phyloP scores from a whole-genome alignment of 2,113 vertebrate species.

The Podilymbus podiceps region DNA sequence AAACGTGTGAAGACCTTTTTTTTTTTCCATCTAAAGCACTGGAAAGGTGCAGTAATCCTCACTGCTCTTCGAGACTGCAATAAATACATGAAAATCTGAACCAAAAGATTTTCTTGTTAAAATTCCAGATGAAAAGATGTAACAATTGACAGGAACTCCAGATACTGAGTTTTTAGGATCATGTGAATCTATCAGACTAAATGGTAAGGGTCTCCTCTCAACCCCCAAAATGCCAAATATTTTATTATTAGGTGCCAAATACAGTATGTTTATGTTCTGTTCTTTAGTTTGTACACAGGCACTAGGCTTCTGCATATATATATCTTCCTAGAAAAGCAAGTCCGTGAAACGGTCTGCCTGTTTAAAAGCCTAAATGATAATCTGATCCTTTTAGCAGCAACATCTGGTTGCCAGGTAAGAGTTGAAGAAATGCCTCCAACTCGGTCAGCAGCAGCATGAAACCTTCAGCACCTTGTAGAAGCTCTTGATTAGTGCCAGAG shows the following conservation, averaged over 20 bases:
- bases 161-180: not conserved
- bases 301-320: not conserved
- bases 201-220: accelerated
- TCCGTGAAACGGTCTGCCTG: not conserved
- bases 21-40: not conserved
- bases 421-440: not conserved
- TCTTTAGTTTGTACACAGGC: not conserved
- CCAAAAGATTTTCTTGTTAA: not conserved
- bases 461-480: not conserved
- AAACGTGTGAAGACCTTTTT: not conserved
- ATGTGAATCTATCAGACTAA: not conserved
- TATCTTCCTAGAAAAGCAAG: not conserved
- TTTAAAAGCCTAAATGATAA: not conserved
- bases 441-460: not conserved
- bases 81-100: not conserved
- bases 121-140: not conserved
- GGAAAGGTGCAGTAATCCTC: not conserved
- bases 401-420: not conserved
- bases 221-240: not conserved
- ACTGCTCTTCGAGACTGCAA: not conserved
- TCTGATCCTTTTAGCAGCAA: not conserved
- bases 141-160: not conserved
- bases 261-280: not conserved
- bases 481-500: not conserved
- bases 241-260: not conserved